Conservation (phyloP, 2,888 invertebrate genomes). For the Caenorhabditis wallacei region DNA sequence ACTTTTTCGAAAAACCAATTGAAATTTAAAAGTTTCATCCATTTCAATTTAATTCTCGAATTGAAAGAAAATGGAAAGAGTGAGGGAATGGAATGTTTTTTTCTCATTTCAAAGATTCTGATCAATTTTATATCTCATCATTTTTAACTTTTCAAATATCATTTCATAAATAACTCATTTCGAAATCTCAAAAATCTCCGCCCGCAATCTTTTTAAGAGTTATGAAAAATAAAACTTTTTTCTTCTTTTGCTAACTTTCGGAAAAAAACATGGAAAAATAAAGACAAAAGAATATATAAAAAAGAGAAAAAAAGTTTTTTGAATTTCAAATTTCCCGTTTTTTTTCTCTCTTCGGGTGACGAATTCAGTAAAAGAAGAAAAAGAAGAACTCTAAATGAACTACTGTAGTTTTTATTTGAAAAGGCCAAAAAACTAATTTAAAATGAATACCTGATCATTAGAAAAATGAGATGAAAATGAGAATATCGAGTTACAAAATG, state of each 20-base stretch:
- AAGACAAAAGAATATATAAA: conserved; percentile 22
- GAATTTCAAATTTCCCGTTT: conserved; percentile 6
- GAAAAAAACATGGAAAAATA: not conserved
- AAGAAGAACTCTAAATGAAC: not conserved
- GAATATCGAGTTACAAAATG: conserved; percentile 2
- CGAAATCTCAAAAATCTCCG: conserved; percentile 18
- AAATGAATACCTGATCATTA: conserved; percentile 2
- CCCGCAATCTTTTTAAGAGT: conserved; percentile 5
- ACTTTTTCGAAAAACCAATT: not conserved
- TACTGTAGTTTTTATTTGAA: not conserved
- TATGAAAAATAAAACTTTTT: conserved; percentile 1
- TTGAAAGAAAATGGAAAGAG: not conserved
- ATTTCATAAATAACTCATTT: conserved; percentile 9
- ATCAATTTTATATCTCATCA: conserved; percentile 19
- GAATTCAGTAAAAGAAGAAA: not conserved
- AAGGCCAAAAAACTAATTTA: not conserved
- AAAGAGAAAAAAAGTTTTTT: not conserved
- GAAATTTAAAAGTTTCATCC: conserved; percentile 14
- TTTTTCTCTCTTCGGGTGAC: conserved; percentile 1
- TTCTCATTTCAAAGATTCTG: no score
- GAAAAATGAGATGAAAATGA: not conserved
- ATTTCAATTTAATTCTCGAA: conserved; percentile 16
- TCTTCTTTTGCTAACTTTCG: not conserved
- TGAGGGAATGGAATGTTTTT: no score
- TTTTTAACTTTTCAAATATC: not conserved